Evolutionary conservation across 1,140 invertebrate genomes (phyloP), one percentile per base, ranked within the genome.

Genomic region (Drosophila pachea): DNA sequence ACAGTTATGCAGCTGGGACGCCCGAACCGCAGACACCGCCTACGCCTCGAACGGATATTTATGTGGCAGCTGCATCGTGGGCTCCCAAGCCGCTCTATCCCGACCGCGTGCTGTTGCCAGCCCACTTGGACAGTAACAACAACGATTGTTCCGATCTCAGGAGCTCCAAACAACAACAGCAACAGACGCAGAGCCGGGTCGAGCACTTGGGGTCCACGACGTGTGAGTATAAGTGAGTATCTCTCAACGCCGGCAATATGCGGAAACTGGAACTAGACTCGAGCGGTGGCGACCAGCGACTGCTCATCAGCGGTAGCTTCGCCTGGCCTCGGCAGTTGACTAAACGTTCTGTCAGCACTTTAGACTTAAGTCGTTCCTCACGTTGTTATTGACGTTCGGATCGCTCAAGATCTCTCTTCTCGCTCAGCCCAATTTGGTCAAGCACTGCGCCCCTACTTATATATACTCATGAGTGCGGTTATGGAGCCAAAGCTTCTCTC

Each of bases 51-150:
- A 88, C 87, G 75, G 86, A 92, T 56, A 89, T 92, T 47, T 91
- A 92, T 82, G 89, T 91, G 68, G 90, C 91, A 49, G 89, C 92
- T 76, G 90, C 91, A 71, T 91, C 92, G 73, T 93, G 92, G 92
- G 91, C 92, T 70, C 90, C 90, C 87, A 92, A 92, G 90, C 92
- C 92, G 87, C 86, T 82, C 74, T 88, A 91, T 90, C 78, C 87
- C 59, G 82, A 88, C 58, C 83, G 83, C 49, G 86, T 89, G 32
- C 56, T 84, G 62, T 59, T 88, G 69, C 79, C 78, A 11, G 16
- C 62, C 3, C 31, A 55, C 12, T 62, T 73, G 16, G 61, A 67
- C 54, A 77, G 70, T 54, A 75, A 65, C 16, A 81, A 74, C 50
- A 77, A 72, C 56, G 16, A 52, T 14, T 65, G 68, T 32, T 70